These are phyloP conservation scores for Chloebia gouldiae DNA, from an alignment of 2,113 vertebrate genomes.

Conservation along the genomic window DNA sequence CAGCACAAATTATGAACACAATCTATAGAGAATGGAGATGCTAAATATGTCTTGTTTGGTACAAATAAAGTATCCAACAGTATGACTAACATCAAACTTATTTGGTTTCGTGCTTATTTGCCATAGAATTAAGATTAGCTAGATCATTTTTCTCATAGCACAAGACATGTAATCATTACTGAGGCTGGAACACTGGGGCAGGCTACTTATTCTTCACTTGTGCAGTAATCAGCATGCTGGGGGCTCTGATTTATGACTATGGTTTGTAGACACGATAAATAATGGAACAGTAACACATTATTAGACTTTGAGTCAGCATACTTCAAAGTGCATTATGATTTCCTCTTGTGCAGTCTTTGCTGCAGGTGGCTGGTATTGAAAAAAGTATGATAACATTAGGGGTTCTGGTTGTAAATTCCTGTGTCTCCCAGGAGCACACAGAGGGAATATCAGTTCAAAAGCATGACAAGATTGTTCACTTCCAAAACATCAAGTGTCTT, in stretches of 20 bases:
- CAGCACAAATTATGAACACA: background rate
- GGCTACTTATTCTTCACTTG: background rate
- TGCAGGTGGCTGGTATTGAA: background rate
- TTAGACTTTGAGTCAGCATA: background rate
- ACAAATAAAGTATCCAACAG: background rate
- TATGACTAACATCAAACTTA: background rate
- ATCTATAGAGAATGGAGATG: background rate
- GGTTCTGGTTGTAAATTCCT: background rate
- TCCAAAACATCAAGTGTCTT: background rate
- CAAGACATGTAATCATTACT: background rate
- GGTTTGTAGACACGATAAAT: background rate
- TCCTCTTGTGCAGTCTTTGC: background rate
- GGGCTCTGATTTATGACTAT: background rate
- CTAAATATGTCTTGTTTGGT: background rate
- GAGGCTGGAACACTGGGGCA: background rate
- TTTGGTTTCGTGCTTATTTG: background rate
- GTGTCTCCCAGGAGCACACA: background rate
- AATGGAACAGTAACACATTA: background rate
- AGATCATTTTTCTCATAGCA: background rate
- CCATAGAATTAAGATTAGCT: background rate
- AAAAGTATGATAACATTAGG: background rate
- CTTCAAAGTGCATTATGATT: background rate
- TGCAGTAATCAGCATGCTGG: background rate
- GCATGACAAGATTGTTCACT: background rate
- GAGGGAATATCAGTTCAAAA: background rate